These are phyloP conservation scores for Ranitomeya variabilis DNA, from an alignment of 2,113 vertebrate genomes.

Conservation along the genomic window DNA sequence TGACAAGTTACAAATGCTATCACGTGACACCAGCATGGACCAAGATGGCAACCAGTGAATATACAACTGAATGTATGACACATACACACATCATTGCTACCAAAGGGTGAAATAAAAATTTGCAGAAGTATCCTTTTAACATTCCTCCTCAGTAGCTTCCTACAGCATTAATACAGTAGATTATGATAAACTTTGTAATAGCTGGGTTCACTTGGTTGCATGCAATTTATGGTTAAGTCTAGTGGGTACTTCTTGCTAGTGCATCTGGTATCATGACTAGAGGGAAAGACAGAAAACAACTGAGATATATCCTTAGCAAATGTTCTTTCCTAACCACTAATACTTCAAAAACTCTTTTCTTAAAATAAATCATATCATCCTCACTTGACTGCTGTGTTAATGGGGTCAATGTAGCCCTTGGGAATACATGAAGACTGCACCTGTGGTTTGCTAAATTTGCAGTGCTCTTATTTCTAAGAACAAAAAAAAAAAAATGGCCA, in stretches of 20 bases:
- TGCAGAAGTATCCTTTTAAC: too few species aligned
- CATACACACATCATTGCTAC: too few species aligned
- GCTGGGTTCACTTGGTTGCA: background rate
- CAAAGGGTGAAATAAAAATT: too few species aligned
- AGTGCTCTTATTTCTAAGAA: constrained; percentile 14
- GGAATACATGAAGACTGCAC: constrained; percentile 38
- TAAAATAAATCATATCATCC: constrained; percentile 40
- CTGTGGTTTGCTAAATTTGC: constrained; percentile 28
- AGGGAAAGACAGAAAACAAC: background rate
- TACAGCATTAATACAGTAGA: too few species aligned
- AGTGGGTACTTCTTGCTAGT: background rate
- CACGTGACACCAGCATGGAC: too few species aligned
- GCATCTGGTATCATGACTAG: background rate
- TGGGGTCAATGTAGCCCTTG: constrained; percentile 32
- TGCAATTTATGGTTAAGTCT: background rate
- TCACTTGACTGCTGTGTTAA: constrained; percentile 45
- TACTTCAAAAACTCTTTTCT: constrained; percentile 23
- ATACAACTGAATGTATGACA: too few species aligned
- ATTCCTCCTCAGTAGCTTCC: too few species aligned
- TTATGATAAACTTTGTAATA: too few species aligned
- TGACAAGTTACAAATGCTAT: too few species aligned
- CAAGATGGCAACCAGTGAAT: too few species aligned
- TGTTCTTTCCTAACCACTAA: constrained; percentile 4
- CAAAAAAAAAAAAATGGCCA: background rate
- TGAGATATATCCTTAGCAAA: background rate